A percentile compares a stretch with the other conserved stretches of the same genome.
phyloP scores from a whole-genome alignment of 2,888 invertebrate species.

The Monochamus alternatus region DNA sequence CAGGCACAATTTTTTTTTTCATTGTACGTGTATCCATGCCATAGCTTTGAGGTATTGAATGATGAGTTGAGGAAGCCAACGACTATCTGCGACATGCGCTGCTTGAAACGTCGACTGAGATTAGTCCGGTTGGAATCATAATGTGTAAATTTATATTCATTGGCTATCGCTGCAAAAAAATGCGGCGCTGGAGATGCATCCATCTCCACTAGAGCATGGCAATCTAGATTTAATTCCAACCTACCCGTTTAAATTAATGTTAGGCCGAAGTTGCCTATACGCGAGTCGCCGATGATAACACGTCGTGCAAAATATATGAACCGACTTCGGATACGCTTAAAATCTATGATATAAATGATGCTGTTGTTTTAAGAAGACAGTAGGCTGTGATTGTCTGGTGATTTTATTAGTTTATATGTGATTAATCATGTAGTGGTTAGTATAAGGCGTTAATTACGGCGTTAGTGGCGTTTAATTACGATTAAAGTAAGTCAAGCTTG shows the following conservation, averaged over 20 bases:
- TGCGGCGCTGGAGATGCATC: conserved; percentile 7
- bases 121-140: conserved; percentile 6
- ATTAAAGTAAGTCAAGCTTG: too few species aligned
- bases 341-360: background rate
- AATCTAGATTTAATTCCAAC: conserved; percentile 24
- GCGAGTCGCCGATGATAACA: conserved; percentile 5
- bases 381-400: background rate
- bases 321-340: background rate
- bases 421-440: too few species aligned
- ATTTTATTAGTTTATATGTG: background rate
- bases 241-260: conserved; percentile 17
- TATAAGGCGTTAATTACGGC: too few species aligned
- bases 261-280: background rate
- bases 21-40: too few species aligned
- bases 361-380: background rate
- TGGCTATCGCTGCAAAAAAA: conserved; percentile 10
- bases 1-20: too few species aligned
- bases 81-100: background rate
- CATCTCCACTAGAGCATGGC: conserved; percentile 23
- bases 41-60: too few species aligned
- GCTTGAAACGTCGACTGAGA: background rate
- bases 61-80: too few species aligned
- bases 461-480: too few species aligned
- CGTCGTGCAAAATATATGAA: conserved; percentile 4
- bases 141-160: conserved; percentile 21